Base-by-base conservation (phyloP, 2,888 invertebrate species). In the Agonopterix arenella region DNA sequence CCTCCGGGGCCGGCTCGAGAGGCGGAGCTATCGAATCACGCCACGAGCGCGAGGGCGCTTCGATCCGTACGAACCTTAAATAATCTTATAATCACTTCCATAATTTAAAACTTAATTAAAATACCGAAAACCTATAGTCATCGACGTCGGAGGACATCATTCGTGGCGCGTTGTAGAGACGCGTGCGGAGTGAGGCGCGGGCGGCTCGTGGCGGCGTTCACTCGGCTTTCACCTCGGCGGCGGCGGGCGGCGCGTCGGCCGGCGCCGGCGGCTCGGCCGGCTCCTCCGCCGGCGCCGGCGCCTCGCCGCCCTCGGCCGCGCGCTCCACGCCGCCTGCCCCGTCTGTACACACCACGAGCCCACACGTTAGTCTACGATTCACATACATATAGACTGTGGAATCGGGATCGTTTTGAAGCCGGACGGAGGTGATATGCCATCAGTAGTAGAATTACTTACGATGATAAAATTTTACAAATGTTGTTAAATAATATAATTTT, bases 91-190 rank as follows among this genome's bases (percentile, higher is more conserved):
- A 73, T 83, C 84, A 84, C 82, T 84, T 85, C 75, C 76, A 83
- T 83, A 86, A 86, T 86, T 86, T 85, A 85, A 73, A 83, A 82
- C 81, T 81, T 85, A 81, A 78, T 80, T 76, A 82, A 73, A 78
- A 83, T 83, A 85, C 78, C 82, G 82, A 84, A 84, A 52, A 74
- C 69, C 68, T 76, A 77, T 69, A 62, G 66, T 70, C 66, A 68
- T 62, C 66, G 67, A 61, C 57, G 57, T 61, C 62, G 52, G 51
- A 52, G 49, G 52, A 55, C 56, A 54, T 55, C 43, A 48, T 56
- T 57, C 54, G 54, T 49, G 59, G 55, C 55, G 59, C 51, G 57
- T 59, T 59, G 61, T 60, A 56, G 48, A 45, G 51, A 52, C 52
- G 52, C 52, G 60, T 55, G 45, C 47, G 50, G 52, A 50, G 53